phyloP scores from a whole-genome alignment of 2,113 vertebrate genomes.

The Erythrocercus mccallii region DNA sequence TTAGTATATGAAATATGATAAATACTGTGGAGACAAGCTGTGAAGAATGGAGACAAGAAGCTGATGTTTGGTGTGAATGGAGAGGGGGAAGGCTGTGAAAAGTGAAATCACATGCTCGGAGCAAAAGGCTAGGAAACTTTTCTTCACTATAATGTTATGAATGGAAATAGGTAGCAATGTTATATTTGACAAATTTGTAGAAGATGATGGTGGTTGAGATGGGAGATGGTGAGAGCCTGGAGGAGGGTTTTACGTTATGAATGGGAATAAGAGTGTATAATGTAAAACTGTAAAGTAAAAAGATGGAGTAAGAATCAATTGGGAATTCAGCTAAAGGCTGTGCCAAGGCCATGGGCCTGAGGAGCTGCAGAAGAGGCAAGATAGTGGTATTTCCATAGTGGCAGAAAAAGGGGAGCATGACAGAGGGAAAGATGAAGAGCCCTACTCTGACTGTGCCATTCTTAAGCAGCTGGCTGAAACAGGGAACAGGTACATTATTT shows the following conservation, averaged over 20 bases:
- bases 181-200: conserved; percentile 16
- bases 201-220: neutral
- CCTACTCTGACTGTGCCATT: neutral
- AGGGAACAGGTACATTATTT: conserved; percentile 8
- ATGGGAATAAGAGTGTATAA: neutral
- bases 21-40: conserved; percentile 54
- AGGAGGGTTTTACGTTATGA: neutral
- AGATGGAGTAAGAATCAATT: neutral
- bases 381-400: neutral
- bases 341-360: neutral
- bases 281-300: neutral
- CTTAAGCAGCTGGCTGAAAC: conserved; percentile 2
- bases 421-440: neutral
- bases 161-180: conserved; percentile 41
- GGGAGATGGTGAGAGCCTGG: conserved; percentile 22
- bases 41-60: conserved; percentile 59
- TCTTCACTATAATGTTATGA: conserved; percentile 2
- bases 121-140: conserved; percentile 45
- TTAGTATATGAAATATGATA: conserved; percentile 46
- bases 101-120: conserved; percentile 40
- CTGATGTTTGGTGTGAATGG: conserved; percentile 59
- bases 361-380: neutral
- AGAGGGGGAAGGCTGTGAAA: conserved; percentile 46
- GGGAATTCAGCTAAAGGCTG: neutral
- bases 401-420: neutral